These are phyloP conservation scores for Toxotes jaculatrix DNA, from an alignment of 2,113 vertebrate genomes.

Conservation along the genomic window DNA sequence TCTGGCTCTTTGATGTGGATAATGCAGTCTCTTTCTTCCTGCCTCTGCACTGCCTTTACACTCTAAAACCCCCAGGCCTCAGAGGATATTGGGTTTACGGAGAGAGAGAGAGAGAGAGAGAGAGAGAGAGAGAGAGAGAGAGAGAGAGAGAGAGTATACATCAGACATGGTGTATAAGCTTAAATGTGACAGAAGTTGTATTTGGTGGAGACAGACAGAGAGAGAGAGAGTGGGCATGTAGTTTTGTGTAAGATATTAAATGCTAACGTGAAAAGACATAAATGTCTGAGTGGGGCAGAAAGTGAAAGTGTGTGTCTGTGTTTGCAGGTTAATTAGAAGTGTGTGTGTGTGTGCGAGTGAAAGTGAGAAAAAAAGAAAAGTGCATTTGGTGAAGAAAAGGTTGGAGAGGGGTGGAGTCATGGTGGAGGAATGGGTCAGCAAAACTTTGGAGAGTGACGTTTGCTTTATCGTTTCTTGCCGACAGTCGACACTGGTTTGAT, in stretches of 20 bases:
- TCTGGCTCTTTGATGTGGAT: slow-evolving; percentile 85
- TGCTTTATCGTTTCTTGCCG: background rate
- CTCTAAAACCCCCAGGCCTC: slow-evolving; percentile 80
- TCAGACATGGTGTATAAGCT: slow-evolving; percentile 1
- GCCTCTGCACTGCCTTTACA: slow-evolving; percentile 74
- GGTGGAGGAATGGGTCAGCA: too few species aligned
- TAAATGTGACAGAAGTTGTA: slow-evolving; percentile 25
- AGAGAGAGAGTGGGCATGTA: background rate
- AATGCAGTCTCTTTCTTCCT: slow-evolving; percentile 86
- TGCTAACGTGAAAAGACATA: too few species aligned
- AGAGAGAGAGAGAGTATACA: background rate
- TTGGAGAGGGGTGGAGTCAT: background rate
- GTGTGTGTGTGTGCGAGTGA: too few species aligned
- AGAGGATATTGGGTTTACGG: slow-evolving; percentile 80
- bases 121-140: slow-evolving; percentile 13
- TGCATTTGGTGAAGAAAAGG: background rate
- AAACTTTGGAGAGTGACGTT: background rate
- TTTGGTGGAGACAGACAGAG: background rate
- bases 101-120: slow-evolving; percentile 15
- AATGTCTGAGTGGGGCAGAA: too few species aligned
- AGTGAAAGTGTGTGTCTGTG: too few species aligned
- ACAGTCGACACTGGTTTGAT: background rate
- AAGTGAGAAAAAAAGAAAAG: background rate
- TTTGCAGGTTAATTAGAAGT: too few species aligned
- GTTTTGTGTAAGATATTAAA: too few species aligned